A percentile compares a stretch with the other conserved stretches of the same genome.
phyloP scores from a whole-genome alignment of 2,888 invertebrate species.

The Tanytarsus gracilentus region DNA sequence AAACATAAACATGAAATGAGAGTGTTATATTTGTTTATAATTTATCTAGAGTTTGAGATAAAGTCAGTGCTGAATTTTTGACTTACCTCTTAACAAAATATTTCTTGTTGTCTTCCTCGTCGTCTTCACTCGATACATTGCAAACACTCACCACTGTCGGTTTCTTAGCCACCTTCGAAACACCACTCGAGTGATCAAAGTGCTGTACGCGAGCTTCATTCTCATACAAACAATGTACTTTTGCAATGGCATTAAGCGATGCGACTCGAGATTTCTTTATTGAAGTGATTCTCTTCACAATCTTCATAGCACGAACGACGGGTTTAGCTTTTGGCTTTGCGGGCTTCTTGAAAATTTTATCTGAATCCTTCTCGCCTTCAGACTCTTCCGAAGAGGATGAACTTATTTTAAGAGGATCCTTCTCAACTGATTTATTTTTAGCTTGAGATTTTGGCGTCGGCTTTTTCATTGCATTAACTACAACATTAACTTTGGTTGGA shows the following conservation, averaged over 20 bases:
- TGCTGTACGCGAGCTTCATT: conserved; percentile 64
- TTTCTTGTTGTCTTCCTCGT: conserved; percentile 32
- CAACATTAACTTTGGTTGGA: too few species aligned
- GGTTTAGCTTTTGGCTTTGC: neutral
- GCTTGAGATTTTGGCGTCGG: neutral
- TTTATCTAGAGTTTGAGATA: neutral
- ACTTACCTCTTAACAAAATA: neutral
- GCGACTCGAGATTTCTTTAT: conserved; percentile 69
- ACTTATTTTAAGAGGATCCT: neutral
- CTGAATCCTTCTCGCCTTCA: neutral
- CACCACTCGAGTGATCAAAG: conserved; percentile 50
- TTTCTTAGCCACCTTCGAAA: conserved; percentile 42
- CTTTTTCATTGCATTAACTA: neutral
- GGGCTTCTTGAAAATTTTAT: conserved; percentile 15
- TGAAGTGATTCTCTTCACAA: neutral
- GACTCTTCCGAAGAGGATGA: conserved; percentile 2
- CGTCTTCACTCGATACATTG: conserved; percentile 31
- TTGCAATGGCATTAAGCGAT: conserved; percentile 78
- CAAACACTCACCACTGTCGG: conserved; percentile 16
- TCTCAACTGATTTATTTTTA: conserved; percentile 1
- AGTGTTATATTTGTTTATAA: neutral
- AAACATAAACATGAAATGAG: neutral
- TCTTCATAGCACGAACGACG: neutral
- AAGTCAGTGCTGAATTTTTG: neutral
- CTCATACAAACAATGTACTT: conserved; percentile 84